phyloP scores from a whole-genome alignment of 2,797 vertebrate species.

The Lindbergichthys nudifrons region DNA sequence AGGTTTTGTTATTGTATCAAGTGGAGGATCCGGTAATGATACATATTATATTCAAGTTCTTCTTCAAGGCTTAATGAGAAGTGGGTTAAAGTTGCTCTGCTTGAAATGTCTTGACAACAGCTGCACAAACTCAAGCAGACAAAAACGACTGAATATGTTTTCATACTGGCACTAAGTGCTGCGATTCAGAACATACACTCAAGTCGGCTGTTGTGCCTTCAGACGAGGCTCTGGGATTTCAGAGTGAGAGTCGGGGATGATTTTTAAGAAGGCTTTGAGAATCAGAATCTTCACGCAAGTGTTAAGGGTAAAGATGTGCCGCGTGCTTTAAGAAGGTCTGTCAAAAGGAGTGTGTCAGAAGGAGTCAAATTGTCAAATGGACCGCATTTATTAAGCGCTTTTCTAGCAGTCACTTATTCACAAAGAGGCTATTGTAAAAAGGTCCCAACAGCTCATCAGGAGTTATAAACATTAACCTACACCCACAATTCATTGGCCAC shows the following conservation, averaged over 20 bases:
- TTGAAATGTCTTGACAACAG: constrained; percentile 35
- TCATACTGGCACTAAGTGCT: constrained; percentile 41
- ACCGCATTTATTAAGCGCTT: too few relatives aligned
- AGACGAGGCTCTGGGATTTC: constrained; percentile 5
- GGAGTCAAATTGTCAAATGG: too few relatives aligned
- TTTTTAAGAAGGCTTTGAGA: constrained; percentile 27
- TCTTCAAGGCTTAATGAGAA: constrained; percentile 19
- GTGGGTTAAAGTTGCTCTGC: constrained; percentile 16
- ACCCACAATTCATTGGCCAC: too few relatives aligned
- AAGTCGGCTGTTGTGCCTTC: not conserved
- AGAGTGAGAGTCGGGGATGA: constrained; percentile 18
- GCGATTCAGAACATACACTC: not conserved
- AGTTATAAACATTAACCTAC: too few relatives aligned
- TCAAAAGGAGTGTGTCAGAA: constrained; percentile 3
- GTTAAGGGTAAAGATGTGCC: not conserved
- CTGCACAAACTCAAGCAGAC: constrained; percentile 45
- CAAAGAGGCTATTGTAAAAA: too few relatives aligned
- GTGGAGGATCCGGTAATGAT: not conserved
- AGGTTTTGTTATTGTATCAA: not conserved
- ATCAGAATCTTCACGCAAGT: constrained; percentile 1
- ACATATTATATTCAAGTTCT: constrained; percentile 8
- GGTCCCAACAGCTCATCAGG: too few relatives aligned
- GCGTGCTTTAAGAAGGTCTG: not conserved
- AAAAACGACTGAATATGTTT: constrained; percentile 40
- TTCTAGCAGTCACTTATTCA: too few relatives aligned